A percentile compares a stretch with the other conserved stretches of the same genome.
Evolutionary conservation across 1,140 invertebrate genomes (phyloP).

Genomic region (Luehdorfia chinensis): DNA sequence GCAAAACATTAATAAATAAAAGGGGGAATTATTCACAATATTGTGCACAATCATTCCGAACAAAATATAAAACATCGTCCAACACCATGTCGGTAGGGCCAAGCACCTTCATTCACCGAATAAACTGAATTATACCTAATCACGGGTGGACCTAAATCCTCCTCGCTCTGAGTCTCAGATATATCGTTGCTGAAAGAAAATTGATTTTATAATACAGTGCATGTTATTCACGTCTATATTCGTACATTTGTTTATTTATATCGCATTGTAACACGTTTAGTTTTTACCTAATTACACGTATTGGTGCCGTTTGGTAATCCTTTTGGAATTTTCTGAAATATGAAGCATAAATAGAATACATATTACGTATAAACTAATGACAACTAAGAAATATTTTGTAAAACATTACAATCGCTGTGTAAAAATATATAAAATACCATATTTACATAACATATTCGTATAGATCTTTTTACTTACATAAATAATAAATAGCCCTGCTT

Average conservation of each 20-base stretch:
- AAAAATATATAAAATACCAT: no score
- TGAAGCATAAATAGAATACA: slow-evolving; percentile 30
- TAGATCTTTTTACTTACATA: no score
- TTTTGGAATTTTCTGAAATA: slow-evolving; percentile 50
- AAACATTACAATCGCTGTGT: no score
- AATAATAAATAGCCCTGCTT: no score
- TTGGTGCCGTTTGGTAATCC: slow-evolving; percentile 37
- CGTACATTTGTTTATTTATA: slow-evolving; percentile 19
- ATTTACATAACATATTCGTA: no score
- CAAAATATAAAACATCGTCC: slow-evolving; percentile 7
- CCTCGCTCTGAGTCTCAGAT: slow-evolving; percentile 31
- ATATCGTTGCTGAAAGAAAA: slow-evolving; percentile 71
- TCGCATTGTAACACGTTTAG: slow-evolving; percentile 7
- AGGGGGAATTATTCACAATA: slow-evolving; percentile 8
- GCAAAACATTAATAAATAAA: no score
- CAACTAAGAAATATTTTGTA: slow-evolving; percentile 11
- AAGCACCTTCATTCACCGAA: slow-evolving; percentile 16
- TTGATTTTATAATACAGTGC: slow-evolving; percentile 37
- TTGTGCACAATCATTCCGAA: slow-evolving; percentile 6
- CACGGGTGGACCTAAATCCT: slow-evolving; percentile 31
- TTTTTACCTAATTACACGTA: slow-evolving; percentile 54
- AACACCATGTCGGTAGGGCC: slow-evolving; percentile 12
- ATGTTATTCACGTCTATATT: slow-evolving; percentile 29
- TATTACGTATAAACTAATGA: background rate
- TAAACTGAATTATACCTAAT: slow-evolving; percentile 47